phyloP scores from a whole-genome alignment of 1,140 invertebrate species.

The Conopomorpha cramerella region DNA sequence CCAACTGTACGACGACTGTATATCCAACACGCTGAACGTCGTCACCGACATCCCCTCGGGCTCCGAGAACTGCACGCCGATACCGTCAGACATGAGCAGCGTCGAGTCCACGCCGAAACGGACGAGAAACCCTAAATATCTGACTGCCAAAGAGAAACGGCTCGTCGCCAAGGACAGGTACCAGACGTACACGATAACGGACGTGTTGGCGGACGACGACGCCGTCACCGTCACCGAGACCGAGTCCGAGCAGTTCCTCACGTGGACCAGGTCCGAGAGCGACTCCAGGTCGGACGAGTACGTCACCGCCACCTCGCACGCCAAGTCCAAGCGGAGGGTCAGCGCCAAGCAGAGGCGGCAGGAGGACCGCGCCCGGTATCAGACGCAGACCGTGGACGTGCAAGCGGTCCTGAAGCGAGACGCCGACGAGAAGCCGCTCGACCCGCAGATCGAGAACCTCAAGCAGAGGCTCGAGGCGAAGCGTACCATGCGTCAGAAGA shows the following conservation, averaged over 20 bases:
- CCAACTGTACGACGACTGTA: constrained; percentile 57
- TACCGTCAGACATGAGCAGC: constrained; percentile 64
- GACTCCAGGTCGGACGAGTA: constrained; percentile 44
- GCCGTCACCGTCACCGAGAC: constrained; percentile 20
- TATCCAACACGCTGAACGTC: constrained; percentile 52
- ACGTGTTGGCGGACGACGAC: constrained; percentile 35
- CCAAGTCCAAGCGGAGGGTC: constrained; percentile 25
- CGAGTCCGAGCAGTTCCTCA: constrained; percentile 31
- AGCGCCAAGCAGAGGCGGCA: constrained; percentile 70
- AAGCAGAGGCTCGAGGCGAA: constrained; percentile 49
- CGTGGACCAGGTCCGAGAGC: constrained; percentile 49
- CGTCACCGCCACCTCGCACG: constrained; percentile 31
- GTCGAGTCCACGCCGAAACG: constrained; percentile 74
- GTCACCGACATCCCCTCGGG: constrained; percentile 48
- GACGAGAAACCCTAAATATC: constrained; percentile 41
- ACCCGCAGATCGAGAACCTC: constrained; percentile 48
- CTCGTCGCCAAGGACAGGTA: constrained; percentile 75
- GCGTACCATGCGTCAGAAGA: constrained; percentile 62
- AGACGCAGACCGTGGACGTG: constrained; percentile 66
- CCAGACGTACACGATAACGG: constrained; percentile 77
- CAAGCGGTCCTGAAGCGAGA: constrained; percentile 25
- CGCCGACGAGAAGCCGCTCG: constrained; percentile 8
- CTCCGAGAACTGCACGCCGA: constrained; percentile 43
- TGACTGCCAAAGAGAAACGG: constrained; percentile 78
- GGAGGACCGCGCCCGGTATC: constrained; percentile 70